Base-by-base conservation (phyloP, 2,113 vertebrate species). In the Atractosteus spatula region DNA sequence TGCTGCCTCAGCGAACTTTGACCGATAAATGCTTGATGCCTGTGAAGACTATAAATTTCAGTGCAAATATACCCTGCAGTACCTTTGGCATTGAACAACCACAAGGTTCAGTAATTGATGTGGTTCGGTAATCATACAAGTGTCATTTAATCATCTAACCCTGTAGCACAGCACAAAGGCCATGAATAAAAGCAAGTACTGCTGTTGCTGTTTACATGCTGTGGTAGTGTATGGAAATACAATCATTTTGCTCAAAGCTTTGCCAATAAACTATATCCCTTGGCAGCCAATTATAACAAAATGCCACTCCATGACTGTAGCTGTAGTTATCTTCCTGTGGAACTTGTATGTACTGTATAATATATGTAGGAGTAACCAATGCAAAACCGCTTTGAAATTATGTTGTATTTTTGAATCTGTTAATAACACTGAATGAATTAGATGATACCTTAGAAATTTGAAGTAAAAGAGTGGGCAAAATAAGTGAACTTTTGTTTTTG, bases 191-290 rank as follows among this genome's bases (percentile, higher is more conserved):
- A 78, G 85, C 83, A 86, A 80, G 76, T 83, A 80, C 80, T 82
- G 62, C 79, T 86, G 84, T 87, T 90, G 84, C 86, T 78, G 5
- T 51, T 86, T 85, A 89, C 87, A 86, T 76, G 81, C 84, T 69
- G 69, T 81, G 82, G 83, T 80, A 51, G 75, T 89, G 88, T 90
- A 88, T 88, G 85, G 84, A 91, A 91, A 90, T 85, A 88, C 70
- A 81, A 85, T 83, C 78, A 2, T 51, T 51, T 51, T 51, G 47
- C 10, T 51, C 47, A 51, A 51, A 51, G 47, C 47, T 51, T 51
- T 5, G 47, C 47, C 47, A 51, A 51, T 51, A 51, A 7, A 51
- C 47, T 51, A 10, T 51, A 10, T 51, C 47, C 47, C 47, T 51
- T 51, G 47, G 47, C 47, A 51, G 47, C 47, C 47, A 51, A 51